A percentile compares a stretch with the other conserved stretches of the same genome.
phyloP scores from a whole-genome alignment of 2,888 invertebrate genomes.

The Cerastis rubricosa region DNA sequence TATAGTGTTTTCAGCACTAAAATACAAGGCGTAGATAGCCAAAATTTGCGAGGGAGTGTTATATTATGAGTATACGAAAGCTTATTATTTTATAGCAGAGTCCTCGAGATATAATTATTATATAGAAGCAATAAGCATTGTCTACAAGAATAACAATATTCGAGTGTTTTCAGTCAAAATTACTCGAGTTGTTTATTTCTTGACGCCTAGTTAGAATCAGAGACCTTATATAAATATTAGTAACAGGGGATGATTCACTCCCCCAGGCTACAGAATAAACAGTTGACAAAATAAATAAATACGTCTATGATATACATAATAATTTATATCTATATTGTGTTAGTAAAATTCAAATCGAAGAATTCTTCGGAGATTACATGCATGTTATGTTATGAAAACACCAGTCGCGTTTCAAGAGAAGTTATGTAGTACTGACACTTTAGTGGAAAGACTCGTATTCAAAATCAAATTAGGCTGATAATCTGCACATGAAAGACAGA shows the following conservation, averaged over 20 bases:
- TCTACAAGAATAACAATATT: background rate
- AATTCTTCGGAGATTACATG: background rate
- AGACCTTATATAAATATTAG: background rate
- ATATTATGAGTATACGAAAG: background rate
- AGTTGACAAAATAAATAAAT: background rate
- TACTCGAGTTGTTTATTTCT: slow-evolving; percentile 4
- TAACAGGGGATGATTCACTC: background rate
- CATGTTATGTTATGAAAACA: background rate
- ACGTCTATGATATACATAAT: background rate
- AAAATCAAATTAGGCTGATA: too few species aligned
- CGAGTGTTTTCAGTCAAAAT: background rate
- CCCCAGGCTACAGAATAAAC: background rate
- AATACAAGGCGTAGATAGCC: too few species aligned
- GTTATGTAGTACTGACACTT: too few species aligned
- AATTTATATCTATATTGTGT: background rate
- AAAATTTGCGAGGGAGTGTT: too few species aligned
- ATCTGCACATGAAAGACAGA: too few species aligned
- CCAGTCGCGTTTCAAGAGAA: too few species aligned
- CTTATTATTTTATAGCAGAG: background rate
- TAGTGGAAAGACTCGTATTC: too few species aligned
- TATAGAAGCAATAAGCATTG: background rate
- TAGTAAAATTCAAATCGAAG: background rate
- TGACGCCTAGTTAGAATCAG: background rate
- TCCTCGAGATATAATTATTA: too few species aligned
- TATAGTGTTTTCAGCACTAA: too few species aligned